These are phyloP conservation scores for Macropodus opercularis DNA, from an alignment of 2,797 vertebrate genomes.

Conservation along the genomic window DNA sequence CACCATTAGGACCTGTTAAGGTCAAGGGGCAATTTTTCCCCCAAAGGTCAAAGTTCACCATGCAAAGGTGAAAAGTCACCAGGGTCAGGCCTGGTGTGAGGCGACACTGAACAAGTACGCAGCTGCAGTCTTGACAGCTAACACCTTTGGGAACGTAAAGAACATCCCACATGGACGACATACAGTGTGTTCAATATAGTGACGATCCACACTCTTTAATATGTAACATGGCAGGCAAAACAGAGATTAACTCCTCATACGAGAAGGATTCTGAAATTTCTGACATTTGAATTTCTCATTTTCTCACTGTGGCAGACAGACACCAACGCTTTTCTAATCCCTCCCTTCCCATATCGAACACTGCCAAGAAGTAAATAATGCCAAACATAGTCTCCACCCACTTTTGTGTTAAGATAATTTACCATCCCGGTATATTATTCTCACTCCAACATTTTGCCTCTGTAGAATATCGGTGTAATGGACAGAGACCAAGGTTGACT, in stretches of 20 bases:
- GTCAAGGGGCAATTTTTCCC: slow-evolving; percentile 73
- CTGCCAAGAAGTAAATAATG: not conserved
- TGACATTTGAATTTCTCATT: not conserved
- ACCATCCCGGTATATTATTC: not conserved
- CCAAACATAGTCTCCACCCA: not conserved
- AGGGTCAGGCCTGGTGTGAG: slow-evolving; percentile 68
- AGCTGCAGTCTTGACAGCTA: slow-evolving; percentile 62
- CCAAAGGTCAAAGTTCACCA: slow-evolving; percentile 67
- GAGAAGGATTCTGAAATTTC: not conserved
- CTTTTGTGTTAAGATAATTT: too few species aligned
- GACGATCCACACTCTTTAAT: slow-evolving; percentile 21
- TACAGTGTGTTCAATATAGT: slow-evolving; percentile 36
- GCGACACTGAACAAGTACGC: slow-evolving; percentile 74
- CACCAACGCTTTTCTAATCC: not conserved
- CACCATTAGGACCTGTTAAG: slow-evolving; percentile 77
- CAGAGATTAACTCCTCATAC: not conserved
- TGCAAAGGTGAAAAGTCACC: slow-evolving; percentile 68
- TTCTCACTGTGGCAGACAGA: not conserved
- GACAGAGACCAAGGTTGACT: not conserved
- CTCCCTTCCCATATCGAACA: not conserved
- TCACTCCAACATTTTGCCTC: not conserved
- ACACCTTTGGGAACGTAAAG: slow-evolving; percentile 44
- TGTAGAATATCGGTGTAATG: not conserved
- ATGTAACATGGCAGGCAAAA: slow-evolving; percentile 15
- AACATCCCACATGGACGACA: slow-evolving; percentile 38